Percentiles rank a stretch among this genome's conserved stretches.
phyloP scores from a whole-genome alignment of 1,140 invertebrate genomes.

The Maniola jurtina region DNA sequence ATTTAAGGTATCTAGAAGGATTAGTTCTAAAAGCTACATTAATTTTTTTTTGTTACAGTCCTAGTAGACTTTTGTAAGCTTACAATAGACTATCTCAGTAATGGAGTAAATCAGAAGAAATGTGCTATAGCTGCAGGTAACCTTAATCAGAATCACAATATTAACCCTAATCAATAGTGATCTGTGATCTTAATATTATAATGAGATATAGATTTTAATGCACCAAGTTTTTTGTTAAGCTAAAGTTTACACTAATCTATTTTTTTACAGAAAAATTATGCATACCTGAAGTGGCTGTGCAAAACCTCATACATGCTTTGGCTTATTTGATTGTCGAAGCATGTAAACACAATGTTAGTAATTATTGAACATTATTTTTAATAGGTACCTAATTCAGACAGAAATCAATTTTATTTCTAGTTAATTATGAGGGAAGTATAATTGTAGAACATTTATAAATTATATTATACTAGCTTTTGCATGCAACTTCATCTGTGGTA shows the following conservation, averaged over 20 bases:
- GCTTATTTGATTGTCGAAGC: constrained; percentile 66
- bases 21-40: background rate
- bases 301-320: constrained; percentile 65
- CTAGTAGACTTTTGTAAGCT: constrained; percentile 84
- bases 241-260: background rate
- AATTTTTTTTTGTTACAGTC: constrained; percentile 70
- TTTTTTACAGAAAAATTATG: constrained; percentile 62
- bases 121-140: constrained; percentile 79
- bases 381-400: no score
- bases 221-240: no score
- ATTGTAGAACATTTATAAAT: no score
- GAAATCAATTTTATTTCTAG: no score
- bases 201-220: no score
- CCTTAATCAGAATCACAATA: constrained; percentile 22
- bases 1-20: no score
- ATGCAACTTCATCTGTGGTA: no score
- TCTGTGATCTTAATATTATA: no score
- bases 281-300: constrained; percentile 44
- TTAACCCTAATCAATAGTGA: no score
- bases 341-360: constrained; percentile 70
- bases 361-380: background rate
- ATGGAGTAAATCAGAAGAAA: constrained; percentile 81
- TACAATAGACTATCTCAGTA: constrained; percentile 80
- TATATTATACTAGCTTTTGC: no score
- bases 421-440: no score